Evolutionary conservation across 2,888 invertebrate species (phyloP).

Genomic region (Cosmopolites sordidus): DNA sequence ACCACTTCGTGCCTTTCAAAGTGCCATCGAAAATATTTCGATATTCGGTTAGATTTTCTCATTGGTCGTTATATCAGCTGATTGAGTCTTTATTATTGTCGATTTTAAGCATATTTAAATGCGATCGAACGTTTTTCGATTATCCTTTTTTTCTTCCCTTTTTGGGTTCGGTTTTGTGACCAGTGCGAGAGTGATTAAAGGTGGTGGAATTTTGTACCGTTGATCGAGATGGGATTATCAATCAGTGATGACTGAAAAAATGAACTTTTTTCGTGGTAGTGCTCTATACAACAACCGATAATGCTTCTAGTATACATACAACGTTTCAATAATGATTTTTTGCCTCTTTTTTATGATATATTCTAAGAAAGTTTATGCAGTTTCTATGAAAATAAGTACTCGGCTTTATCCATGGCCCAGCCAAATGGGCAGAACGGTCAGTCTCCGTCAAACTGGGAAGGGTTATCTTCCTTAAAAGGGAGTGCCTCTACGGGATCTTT

Average conservation of each 20-base stretch:
- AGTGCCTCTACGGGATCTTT: constrained; percentile 31
- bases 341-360: too few relatives aligned
- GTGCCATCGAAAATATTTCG: constrained; percentile 7
- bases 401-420: constrained; percentile 17
- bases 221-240: neutral
- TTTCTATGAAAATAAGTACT: too few relatives aligned
- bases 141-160: too few relatives aligned
- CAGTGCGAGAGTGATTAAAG: constrained; percentile 7
- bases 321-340: too few relatives aligned
- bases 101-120: too few relatives aligned
- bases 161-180: too few relatives aligned
- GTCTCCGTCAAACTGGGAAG: constrained; percentile 42
- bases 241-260: neutral
- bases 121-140: too few relatives aligned
- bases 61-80: neutral
- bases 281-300: too few relatives aligned
- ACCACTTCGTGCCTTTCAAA: neutral
- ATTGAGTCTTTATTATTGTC: neutral
- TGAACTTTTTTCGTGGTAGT: neutral
- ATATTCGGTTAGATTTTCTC: neutral
- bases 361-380: too few relatives aligned
- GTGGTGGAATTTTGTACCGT: constrained; percentile 19
- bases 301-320: too few relatives aligned
- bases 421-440: constrained; percentile 35
- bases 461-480: constrained; percentile 36